phyloP scores from a whole-genome alignment of 2,113 vertebrate species.

The Rhinogobius similis region DNA sequence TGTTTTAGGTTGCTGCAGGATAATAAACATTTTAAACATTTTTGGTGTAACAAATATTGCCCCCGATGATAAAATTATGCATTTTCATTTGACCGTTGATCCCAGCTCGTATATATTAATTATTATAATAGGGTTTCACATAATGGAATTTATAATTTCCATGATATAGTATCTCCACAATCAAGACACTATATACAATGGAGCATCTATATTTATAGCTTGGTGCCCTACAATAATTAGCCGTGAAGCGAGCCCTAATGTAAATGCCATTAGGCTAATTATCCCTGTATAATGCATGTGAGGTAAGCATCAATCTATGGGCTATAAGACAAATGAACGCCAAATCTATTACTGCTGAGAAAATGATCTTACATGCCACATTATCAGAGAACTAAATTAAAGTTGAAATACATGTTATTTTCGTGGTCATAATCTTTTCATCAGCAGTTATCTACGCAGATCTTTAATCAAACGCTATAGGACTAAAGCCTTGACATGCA shows the following conservation, averaged over 20 bases:
- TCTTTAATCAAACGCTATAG: not conserved
- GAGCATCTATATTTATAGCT: slow-evolving; percentile 4
- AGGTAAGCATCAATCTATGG: slow-evolving; percentile 4
- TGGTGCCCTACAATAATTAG: not conserved
- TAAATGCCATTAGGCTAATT: slow-evolving; percentile 29
- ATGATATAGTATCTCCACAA: not conserved
- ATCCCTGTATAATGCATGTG: not conserved
- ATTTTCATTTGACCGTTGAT: not conserved
- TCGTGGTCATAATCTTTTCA: not conserved
- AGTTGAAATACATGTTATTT: not conserved
- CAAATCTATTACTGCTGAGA: not conserved
- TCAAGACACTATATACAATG: not conserved
- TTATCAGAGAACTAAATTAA: not conserved
- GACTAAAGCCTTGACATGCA: not conserved
- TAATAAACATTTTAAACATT: not conserved
- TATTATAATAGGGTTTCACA: not conserved
- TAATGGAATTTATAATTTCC: not conserved
- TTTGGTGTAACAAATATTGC: not conserved
- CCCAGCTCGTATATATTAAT: not conserved
- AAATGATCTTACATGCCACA: not conserved
- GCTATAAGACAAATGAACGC: not conserved
- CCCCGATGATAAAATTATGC: not conserved
- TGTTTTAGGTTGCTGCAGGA: too few relatives aligned
- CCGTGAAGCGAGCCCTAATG: not conserved
- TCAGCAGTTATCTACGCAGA: not conserved